phyloP scores from a whole-genome alignment of 2,797 vertebrate genomes.

The Diplodus sargus region DNA sequence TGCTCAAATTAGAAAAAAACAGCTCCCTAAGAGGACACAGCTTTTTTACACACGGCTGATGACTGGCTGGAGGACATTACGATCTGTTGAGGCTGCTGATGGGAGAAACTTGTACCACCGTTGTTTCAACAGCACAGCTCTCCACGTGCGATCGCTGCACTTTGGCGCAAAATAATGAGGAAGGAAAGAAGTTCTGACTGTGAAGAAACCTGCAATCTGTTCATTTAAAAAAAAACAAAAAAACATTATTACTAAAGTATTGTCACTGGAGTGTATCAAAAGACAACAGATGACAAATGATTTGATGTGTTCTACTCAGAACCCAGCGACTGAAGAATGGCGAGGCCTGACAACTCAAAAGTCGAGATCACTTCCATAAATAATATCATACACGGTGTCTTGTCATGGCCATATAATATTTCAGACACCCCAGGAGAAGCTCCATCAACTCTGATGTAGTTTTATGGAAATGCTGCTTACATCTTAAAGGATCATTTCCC shows the following conservation, averaged over 20 bases:
- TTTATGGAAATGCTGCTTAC: neutral
- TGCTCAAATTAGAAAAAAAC: conserved; percentile 22
- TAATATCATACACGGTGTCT: neutral
- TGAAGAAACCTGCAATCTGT: neutral
- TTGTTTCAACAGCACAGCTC: neutral
- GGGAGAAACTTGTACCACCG: conserved; percentile 10
- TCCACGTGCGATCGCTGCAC: neutral
- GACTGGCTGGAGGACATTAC: conserved; percentile 14
- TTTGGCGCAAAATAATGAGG: neutral
- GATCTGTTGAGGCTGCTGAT: conserved; percentile 8
- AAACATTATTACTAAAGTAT: neutral
- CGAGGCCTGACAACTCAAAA: neutral
- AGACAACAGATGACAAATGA: neutral
- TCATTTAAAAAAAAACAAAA: no score
- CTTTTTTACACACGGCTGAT: conserved; percentile 12
- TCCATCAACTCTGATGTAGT: neutral
- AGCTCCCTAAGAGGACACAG: conserved; percentile 6
- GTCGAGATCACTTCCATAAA: neutral
- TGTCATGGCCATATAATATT: neutral
- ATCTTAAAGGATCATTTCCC: conserved; percentile 3
- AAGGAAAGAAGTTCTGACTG: neutral
- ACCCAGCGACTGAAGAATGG: neutral
- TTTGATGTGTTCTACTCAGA: neutral
- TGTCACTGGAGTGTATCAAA: neutral
- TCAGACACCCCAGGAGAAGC: neutral